These are phyloP conservation scores for Hephaestus fuliginosus DNA, from an alignment of 2,797 vertebrate genomes.

Conservation along the genomic window DNA sequence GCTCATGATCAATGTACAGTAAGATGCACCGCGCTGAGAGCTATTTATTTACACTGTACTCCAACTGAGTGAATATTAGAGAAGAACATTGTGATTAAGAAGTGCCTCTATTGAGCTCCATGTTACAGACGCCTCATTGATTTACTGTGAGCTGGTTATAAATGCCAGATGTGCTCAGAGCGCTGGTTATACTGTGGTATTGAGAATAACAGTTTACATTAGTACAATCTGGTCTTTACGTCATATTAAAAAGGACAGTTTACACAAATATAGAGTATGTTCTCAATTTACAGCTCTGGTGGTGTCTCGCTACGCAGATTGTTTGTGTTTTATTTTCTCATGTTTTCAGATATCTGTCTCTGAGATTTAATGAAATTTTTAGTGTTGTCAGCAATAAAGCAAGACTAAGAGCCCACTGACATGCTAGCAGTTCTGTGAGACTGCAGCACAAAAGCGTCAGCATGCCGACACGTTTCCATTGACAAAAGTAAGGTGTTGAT, in stretches of 20 bases:
- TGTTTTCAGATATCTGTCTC: background rate
- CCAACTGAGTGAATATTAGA: constrained; percentile 71
- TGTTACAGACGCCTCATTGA: constrained; percentile 70
- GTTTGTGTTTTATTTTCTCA: background rate
- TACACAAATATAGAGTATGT: background rate
- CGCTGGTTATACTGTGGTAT: constrained; percentile 28
- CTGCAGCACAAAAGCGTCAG: background rate
- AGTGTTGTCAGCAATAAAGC: background rate
- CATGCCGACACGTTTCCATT: background rate
- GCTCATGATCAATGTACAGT: constrained; percentile 78
- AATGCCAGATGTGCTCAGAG: constrained; percentile 65
- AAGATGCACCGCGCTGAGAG: constrained; percentile 61
- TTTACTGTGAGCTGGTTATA: constrained; percentile 66
- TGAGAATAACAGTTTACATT: constrained; percentile 53
- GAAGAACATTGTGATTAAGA: constrained; percentile 71
- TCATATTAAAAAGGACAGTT: constrained; percentile 22
- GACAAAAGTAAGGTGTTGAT: background rate
- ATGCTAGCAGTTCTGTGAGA: background rate
- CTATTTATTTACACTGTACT: constrained; percentile 76
- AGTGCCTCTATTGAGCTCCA: constrained; percentile 65
- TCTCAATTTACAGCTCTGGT: background rate
- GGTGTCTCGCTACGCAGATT: background rate
- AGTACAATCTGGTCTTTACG: constrained; percentile 11
- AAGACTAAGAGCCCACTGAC: background rate
- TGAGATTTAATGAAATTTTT: background rate